These are phyloP conservation scores for Gymnobelideus leadbeateri DNA, from an alignment of 2,113 vertebrate genomes.

Conservation along the genomic window DNA sequence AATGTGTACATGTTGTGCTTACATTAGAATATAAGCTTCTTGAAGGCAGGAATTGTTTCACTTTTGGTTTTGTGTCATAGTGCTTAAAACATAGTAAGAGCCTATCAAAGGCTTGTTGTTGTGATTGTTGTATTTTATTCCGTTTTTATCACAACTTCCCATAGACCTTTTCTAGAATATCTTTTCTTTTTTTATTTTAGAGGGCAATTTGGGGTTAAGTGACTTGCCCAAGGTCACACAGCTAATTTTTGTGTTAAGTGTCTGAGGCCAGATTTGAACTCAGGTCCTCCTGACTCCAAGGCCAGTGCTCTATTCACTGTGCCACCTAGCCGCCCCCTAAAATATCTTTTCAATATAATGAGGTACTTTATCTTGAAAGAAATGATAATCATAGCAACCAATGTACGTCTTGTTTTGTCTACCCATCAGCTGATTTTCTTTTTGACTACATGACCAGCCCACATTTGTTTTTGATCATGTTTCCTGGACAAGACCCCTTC, in stretches of 20 bases:
- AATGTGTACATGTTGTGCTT: neutral
- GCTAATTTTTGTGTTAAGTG: too few relatives aligned
- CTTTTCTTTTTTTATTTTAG: too few relatives aligned
- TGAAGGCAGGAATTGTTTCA: neutral
- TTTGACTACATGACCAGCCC: neutral
- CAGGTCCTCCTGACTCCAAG: too few relatives aligned
- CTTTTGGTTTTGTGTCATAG: neutral
- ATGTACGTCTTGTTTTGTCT: neutral
- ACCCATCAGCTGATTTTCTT: neutral
- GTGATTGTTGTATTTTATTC: neutral
- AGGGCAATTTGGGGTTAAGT: too few relatives aligned
- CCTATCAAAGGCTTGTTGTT: neutral
- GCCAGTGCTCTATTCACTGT: too few relatives aligned
- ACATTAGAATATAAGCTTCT: neutral
- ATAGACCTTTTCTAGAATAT: neutral
- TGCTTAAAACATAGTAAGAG: neutral
- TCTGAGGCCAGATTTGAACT: too few relatives aligned
- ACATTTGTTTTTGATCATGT: neutral
- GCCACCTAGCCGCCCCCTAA: too few relatives aligned
- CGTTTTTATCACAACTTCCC: neutral
- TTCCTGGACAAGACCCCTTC: neutral
- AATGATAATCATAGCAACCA: neutral
- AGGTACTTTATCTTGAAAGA: neutral
- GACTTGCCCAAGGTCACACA: too few relatives aligned
- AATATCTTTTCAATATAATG: neutral